Conservation (phyloP, 2,113 vertebrate genomes). For the Grammomys surdaster region DNA sequence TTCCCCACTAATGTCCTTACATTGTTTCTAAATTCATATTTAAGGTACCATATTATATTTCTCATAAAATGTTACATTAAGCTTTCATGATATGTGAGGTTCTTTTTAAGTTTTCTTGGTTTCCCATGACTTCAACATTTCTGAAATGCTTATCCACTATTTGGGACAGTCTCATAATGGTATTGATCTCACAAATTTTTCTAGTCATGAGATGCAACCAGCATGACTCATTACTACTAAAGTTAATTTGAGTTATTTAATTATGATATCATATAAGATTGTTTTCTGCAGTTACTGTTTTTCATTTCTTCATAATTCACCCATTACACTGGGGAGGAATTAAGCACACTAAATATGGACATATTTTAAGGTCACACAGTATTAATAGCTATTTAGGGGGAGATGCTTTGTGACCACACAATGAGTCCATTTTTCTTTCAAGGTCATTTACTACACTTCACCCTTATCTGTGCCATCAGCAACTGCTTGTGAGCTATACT, state of each 20-base stretch:
- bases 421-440: neutral
- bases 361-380: neutral
- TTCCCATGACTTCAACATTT: conserved; percentile 7
- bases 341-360: neutral
- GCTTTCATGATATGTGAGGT: neutral
- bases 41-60: neutral
- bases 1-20: neutral
- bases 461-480: neutral
- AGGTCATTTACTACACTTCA: neutral
- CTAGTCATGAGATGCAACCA: neutral
- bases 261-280: neutral
- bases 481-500: neutral
- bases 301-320: neutral
- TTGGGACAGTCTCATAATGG: neutral
- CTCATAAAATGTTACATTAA: neutral
- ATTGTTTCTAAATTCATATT: neutral
- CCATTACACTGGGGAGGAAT: neutral
- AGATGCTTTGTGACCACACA: neutral
- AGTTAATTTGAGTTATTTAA: neutral
- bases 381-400: neutral
- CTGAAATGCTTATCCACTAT: neutral
- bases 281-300: neutral
- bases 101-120: neutral
- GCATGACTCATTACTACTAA: neutral
- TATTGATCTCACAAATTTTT: neutral